A percentile compares a stretch with the other conserved stretches of the same genome.
Conservation (phyloP, 2,113 vertebrate species). For the Pituophis catenifer region DNA sequence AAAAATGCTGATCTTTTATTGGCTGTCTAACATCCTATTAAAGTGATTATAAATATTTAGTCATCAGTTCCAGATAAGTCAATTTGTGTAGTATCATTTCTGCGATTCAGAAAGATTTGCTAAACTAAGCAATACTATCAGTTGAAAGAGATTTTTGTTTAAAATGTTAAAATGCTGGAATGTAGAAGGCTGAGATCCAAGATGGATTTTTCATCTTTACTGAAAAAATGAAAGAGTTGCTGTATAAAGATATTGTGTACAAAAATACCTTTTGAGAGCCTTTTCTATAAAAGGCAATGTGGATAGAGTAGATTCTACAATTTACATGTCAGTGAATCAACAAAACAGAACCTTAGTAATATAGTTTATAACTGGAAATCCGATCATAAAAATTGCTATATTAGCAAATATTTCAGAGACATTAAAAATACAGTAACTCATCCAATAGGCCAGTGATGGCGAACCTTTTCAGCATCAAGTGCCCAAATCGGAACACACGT, state of each 20-base stretch:
- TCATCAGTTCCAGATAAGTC: neutral
- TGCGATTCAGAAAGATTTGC: neutral
- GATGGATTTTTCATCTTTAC: constrained; percentile 18
- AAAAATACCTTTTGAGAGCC: constrained; percentile 30
- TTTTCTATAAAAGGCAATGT: constrained; percentile 13
- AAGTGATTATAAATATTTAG: neutral
- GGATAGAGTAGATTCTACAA: neutral
- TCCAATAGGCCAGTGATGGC: neutral
- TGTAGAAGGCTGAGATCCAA: constrained; percentile 6
- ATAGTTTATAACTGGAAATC: neutral
- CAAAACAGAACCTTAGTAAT: constrained; percentile 15
- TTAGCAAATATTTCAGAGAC: neutral
- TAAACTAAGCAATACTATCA: constrained; percentile 9
- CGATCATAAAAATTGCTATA: neutral
- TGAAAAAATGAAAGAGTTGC: constrained; percentile 12
- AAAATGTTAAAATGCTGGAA: constrained; percentile 18
- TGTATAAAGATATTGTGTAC: neutral
- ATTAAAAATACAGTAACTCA: neutral
- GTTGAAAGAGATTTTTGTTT: constrained; percentile 36
- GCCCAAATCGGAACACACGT: too few species aligned
- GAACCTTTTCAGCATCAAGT: too few species aligned
- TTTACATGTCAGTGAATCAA: constrained; percentile 18
- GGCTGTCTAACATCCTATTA: neutral
- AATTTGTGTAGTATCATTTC: neutral
- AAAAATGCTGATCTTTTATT: neutral